Evolutionary conservation across 2,797 vertebrate species (phyloP).

Genomic region (Sarcophilus harrisii): DNA sequence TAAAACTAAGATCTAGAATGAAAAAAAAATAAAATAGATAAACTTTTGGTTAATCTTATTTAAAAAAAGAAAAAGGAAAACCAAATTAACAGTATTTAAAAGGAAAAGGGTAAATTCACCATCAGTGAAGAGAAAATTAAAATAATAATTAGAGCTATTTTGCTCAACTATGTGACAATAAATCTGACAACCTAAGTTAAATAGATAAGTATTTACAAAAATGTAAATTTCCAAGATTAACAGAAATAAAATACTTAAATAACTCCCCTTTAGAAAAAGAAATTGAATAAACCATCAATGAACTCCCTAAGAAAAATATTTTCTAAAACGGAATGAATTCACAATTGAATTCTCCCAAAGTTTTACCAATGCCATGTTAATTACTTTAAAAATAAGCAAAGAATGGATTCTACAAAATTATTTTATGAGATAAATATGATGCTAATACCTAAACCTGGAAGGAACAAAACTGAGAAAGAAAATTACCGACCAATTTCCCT

Average conservation of each 20-base stretch:
- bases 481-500: neutral
- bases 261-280: neutral
- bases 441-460: neutral
- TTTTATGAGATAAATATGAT: neutral
- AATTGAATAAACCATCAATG: neutral
- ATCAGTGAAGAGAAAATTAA: too few relatives aligned
- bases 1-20: too few relatives aligned
- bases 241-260: neutral
- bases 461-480: neutral
- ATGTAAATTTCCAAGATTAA: neutral
- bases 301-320: neutral
- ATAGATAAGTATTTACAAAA: neutral
- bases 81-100: too few relatives aligned
- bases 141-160: too few relatives aligned
- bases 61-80: too few relatives aligned
- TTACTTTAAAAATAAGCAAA: neutral
- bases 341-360: neutral
- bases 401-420: neutral
- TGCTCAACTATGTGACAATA: too few relatives aligned
- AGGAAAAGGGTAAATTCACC: too few relatives aligned
- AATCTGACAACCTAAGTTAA: neutral
- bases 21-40: too few relatives aligned
- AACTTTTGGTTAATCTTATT: too few relatives aligned
- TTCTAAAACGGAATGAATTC: neutral
- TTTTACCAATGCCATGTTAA: neutral